Base-by-base conservation (phyloP, 2,113 vertebrate species). In the Phodopus roborovskii region DNA sequence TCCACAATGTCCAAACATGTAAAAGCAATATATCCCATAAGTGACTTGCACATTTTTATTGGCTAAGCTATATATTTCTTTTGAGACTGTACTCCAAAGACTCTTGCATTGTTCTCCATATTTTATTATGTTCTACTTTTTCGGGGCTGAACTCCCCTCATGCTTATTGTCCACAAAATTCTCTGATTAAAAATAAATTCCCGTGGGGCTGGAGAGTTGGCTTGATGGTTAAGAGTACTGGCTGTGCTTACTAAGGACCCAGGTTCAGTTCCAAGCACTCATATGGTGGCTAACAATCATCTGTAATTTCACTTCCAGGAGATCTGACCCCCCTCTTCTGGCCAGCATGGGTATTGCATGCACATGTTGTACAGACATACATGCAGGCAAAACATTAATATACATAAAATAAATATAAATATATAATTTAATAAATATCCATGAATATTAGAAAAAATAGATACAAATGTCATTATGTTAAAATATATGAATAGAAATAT, bases 161-260 rank as follows among this genome's bases (percentile, higher is more conserved):
- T 15, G 64, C n/a, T 64, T 93, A 64, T 36, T 91, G 20, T 83
- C n/a, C 7, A 87, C 24, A 28, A 82, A 91, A 77, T 82, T 8
- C 28, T 89, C 64, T 71, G 74, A 81, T 91, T 92, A 78, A 84
- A 95, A 92, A 73, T 88, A 92, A 88, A 84, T 90, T 66, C 53
- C 39, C 90, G 39, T 58, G 50, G 60, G 17, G 39, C 39, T 84
- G 30, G 81, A 84, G 81, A 62, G n/a, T 20, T 64, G 58, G 60
- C 4, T 64, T 26, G 9, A 30, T 42, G 81, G 39, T 62, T 42
- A 62, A 84, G 81, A 64, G 58, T 26, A 30, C 4, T 42, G 79
- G 39, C 39, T 83, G 1, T 19, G 58, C 81, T 56, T 58, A 36
- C 53, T 30, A 48, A 66, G 60, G 30, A 36, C 83, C n/a, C 39